Evolutionary conservation across 2,113 vertebrate genomes (phyloP), one percentile per base, ranked within the genome.

Genomic region (Beaufortia kweichowensis): DNA sequence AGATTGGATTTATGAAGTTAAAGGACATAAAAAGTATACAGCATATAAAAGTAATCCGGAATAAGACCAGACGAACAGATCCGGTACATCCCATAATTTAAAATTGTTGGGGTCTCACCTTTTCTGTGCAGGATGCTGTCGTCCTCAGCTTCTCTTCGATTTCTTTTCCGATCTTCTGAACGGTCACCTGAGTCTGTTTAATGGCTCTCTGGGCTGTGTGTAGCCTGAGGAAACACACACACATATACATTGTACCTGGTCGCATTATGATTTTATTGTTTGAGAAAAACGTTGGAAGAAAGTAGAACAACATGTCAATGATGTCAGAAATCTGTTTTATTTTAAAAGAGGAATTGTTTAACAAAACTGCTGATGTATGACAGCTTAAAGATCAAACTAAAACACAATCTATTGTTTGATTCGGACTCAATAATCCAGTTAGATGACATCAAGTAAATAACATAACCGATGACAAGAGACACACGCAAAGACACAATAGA

Each of bases 181-280:
- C 97, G 0, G 96, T 98, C 88, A 98, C 94, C 91, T 99, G 97
- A 90, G 95, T 99, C 93, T 98, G 97, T 89, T 98, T 98, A 90
- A 98, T 99, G 90, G 95, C 97, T 91, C 95, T 94, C 85, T 98
- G 97, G 61, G 96, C 96, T 78, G 96, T 96, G 88, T 97, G 97
- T 81, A 99, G 95, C 89, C 97, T 99, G 91, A 6, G 41, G 46
- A 79, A 80, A 84, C 33, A 84, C 23, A 61, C 23, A 59, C 15
- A 60, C 19, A 70, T 14, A 48, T 43, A 8, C n/a, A 6, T 24
- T 28, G 26, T 68, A n/a, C n/a, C n/a, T n/a, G n/a, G 35, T 39
- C 35, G 11, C 9, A 39, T 39, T 11, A 10, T 46, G 33, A 46
- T 15, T 17, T 14, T 2, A 46, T 15, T 46, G 2, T 3, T 15